Conservation (phyloP, 2,113 vertebrate species). For the Crotalus helleri region DNA sequence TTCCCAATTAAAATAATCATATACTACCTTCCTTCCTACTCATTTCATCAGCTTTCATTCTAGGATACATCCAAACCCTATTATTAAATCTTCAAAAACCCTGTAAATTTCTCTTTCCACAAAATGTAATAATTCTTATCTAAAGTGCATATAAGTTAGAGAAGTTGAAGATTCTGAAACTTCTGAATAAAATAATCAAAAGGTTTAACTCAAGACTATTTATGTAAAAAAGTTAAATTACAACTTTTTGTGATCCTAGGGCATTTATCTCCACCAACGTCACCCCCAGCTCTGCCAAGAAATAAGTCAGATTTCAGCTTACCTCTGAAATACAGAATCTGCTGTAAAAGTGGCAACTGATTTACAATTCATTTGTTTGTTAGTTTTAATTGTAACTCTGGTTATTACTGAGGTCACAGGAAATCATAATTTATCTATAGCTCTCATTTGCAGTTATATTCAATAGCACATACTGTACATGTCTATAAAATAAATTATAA, state of each 20-base stretch:
- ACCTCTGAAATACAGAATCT: neutral
- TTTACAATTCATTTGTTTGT: neutral
- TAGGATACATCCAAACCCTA: slow-evolving; percentile 10
- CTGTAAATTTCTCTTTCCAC: neutral
- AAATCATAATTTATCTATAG: neutral
- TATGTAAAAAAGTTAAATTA: neutral
- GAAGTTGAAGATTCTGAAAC: slow-evolving; percentile 1
- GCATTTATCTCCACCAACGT: too few relatives aligned
- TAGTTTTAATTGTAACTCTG: neutral
- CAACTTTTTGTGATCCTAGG: slow-evolving; percentile 3
- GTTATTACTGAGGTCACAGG: neutral
- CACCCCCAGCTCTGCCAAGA: neutral
- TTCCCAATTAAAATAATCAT: slow-evolving; percentile 20
- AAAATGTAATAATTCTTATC: slow-evolving; percentile 6
- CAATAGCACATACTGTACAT: neutral
- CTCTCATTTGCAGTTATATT: neutral
- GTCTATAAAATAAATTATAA: neutral
- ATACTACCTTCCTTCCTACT: slow-evolving; percentile 8
- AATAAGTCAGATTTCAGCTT: slow-evolving; percentile 5
- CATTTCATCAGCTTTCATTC: slow-evolving; percentile 15
- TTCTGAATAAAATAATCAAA: neutral
- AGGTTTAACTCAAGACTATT: neutral
- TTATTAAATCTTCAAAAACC: slow-evolving; percentile 23
- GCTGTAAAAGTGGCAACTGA: neutral
- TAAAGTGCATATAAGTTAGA: neutral